Base-by-base conservation (phyloP, 1,140 invertebrate species). In the Zaprionus taronus region DNA sequence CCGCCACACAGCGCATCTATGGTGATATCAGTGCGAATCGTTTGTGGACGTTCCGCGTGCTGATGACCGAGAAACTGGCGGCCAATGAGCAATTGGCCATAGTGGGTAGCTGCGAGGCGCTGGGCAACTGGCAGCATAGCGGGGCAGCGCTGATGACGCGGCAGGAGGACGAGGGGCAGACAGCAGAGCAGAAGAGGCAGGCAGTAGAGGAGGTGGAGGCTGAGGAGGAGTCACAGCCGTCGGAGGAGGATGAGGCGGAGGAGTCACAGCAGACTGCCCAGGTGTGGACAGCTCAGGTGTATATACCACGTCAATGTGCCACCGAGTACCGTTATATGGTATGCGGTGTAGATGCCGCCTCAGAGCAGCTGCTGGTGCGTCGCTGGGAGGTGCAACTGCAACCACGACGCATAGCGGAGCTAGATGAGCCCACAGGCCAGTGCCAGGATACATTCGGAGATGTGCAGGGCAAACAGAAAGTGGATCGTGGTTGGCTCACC, bases 401-500 rank as follows among this genome's bases (percentile, higher is more conserved):
- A 62, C 81, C 97, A 41, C 93, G 97, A 62, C 71, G 83, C 57
- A 93, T 95, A 17, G 83, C 91, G 26, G 79, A 81, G n/a, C 26
- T 87, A 47, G 92, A 93, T 72, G 80, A 84, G 53, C 85, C 77
- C 28, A 78, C 49, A 74, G 83, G 68, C 55, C 89, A 56, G 76
- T 72, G 41, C 11, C 80, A 91, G 3, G 94, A 95, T 31, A 94
- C 93, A 34, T 97, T 96, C 93, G 96, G 97, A 17, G 73, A 66
- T 14, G 24, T 75, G 0, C 94, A 94, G 73, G 94, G 95, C 20
- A 93, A 93, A 44, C 93, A 94, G 31, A 95, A 95, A 77, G 93
- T 97, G 12, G 96, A 97, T 83, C 95, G 95, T 60, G 98, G 98
- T 1, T 99, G 98, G 98, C 93, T 99, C 1, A 98, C 96, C 26